Base-by-base conservation (phyloP, 2,888 invertebrate species). In the Stomorhina lunata region DNA sequence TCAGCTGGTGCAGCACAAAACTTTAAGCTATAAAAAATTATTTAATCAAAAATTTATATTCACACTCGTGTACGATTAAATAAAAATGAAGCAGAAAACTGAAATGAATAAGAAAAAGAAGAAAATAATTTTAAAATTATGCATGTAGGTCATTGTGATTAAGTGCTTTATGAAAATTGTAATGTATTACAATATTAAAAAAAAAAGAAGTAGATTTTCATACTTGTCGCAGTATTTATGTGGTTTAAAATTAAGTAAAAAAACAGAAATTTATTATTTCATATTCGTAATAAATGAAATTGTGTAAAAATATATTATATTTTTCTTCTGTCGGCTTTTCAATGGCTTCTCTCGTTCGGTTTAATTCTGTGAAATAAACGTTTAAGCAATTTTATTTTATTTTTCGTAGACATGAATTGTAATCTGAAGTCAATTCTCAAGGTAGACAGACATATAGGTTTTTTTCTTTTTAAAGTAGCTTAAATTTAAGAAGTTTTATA, bases 101-200 rank as follows among this genome's bases (percentile, higher is more conserved):
- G 9, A 34, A 69, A 45, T 68, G 34, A 34, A 55, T 37, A 27
- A 55, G 45, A 48, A 37, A 45, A 71, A 50, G 71, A 73, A 59
- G 50, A 7, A 50, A 53, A 65, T 79, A 48, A 57, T 48, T 66
- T 45, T 34, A 63, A 45, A 68, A 53, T 53, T 72, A 69, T 76
- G 40, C 12, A 68, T 55, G 59, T 72, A 63, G 81, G 81, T 81
- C 81, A 73, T 61, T 72, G 59, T 48, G 72, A 80, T 81, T 77
- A 80, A 68, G 32, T 75, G 53, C 50, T 55, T 45, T 40, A 72
- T 63, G 81, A 63, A 65, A 65, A 75, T 80, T 68, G 68, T 15
- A 72, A 66, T 37, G 53, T 45, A 10, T 63, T 29, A 25, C 3
- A 48, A 37, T n/a, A 37, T 68, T 40, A 66, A 73, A 17, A 53